Evolutionary conservation across 1,140 invertebrate genomes (phyloP), one percentile per base, ranked within the genome.

Genomic region (Hypothenemus hampei): DNA sequence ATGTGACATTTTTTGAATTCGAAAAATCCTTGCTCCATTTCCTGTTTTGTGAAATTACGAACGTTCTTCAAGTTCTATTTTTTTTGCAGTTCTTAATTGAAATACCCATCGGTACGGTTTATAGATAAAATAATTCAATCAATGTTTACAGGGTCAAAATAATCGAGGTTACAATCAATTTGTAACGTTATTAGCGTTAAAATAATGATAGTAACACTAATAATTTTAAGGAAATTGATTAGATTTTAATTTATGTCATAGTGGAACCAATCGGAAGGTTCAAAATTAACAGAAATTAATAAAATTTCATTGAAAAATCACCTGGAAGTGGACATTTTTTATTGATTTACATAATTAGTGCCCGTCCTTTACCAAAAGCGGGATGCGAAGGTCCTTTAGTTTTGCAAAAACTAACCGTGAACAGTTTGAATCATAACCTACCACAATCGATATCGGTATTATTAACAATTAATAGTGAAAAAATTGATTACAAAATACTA

Each of bases 161-260:
- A 24, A 19, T 40, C 33, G 45, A 55, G 53, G 53, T 40, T 47
- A 15, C 31, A 48, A 47, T 44, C 44, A 46, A 47, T 55, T 47
- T 55, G 13, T 41, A 55, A 55, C 22, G 24, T 48, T 47, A 55
- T 55, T 55, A 22, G 31, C 15, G 33, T 43, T 47, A 29, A 55
- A 55, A 55, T 55, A 33, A n/a, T n/a, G n/a, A n/a, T n/a, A n/a
- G n/a, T n/a, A n/a, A n/a, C n/a, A n/a, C n/a, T n/a, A n/a, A 47
- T 46, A 45, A 47, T 55, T 48, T 55, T 55, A 40, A 55, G 53
- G 53, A 55, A 55, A 55, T 37, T 26, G 45, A 47, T 55, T 55
- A 47, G 16, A 37, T 55, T 55, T 55, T 53, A 44, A 44, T 44
- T 53, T 53, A 44, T 31, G 15, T 45, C 39, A 53, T 53, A 37